phyloP scores from a whole-genome alignment of 2,113 vertebrate species.

The Orcinus orca region DNA sequence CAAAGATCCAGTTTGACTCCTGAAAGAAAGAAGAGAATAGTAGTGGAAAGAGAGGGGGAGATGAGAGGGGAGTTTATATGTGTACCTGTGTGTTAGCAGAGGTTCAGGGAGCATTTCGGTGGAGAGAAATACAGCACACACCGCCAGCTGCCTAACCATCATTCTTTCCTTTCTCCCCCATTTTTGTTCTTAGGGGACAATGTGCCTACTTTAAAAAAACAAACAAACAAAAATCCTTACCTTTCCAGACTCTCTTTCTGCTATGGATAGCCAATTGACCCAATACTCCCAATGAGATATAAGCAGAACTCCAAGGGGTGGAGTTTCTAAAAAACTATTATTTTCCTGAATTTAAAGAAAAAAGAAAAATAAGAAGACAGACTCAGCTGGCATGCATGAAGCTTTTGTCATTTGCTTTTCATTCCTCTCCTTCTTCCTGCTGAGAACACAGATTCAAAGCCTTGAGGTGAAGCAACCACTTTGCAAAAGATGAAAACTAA shows the following conservation, averaged over 20 bases:
- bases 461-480: background rate
- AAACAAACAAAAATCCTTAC: background rate
- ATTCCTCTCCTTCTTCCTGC: background rate
- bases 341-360: background rate
- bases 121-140: background rate
- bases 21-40: background rate
- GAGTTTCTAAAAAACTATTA: background rate
- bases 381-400: background rate
- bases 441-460: background rate
- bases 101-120: background rate
- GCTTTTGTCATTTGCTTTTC: constrained; percentile 10
- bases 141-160: background rate
- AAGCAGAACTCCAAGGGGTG: background rate
- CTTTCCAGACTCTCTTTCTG: background rate
- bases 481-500: background rate
- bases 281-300: background rate
- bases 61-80: background rate
- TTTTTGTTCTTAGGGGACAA: background rate
- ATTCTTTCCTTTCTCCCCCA: background rate
- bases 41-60: background rate
- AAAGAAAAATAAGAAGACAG: background rate
- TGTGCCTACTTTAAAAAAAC: background rate
- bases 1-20: background rate
- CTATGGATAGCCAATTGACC: background rate
- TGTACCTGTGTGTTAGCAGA: background rate